Evolutionary conservation across 2,113 vertebrate genomes (phyloP), one percentile per base, ranked within the genome.

Genomic region (Cyphomyrus discorhynchus): DNA sequence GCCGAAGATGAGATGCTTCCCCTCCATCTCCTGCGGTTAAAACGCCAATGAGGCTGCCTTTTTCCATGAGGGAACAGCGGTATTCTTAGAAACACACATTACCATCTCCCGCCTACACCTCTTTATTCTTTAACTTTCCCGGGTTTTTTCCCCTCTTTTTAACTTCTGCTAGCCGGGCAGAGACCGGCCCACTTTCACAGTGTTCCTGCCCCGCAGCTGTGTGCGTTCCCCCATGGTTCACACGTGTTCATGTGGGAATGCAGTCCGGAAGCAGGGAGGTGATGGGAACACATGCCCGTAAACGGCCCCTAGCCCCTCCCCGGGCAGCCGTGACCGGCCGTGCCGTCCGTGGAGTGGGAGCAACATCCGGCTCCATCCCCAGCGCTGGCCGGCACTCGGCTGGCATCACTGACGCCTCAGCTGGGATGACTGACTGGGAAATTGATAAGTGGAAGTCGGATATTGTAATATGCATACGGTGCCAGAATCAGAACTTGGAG

Each of bases 31-130:
- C 9, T 11, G 9, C n/a, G 62, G n/a, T 70, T 70, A 31, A 70
- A 70, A 21, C 35, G 35, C 5, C 4, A 15, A 80, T 4, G 35
- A 15, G 35, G 35, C 74, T 17, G 74, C 74, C 74, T 15, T 42
- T 35, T 35, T 80, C 74, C 35, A 80, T 39, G 35, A 42, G 74
- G 74, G 74, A 39, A 42, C 15, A 2, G 74, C 2, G 74, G 74
- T 80, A 80, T 80, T 70, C n/a, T 70, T 80, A 80, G 74, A 39
- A 80, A 80, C 74, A 80, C 74, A 80, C 35, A 80, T 42, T 80
- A 35, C 35, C 74, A 80, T 80, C 13, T 42, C 74, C 35, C 35
- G 35, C 74, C 62, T 13, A 80, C 35, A 80, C 13, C 35, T 17
- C 11, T 80, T 80, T 80, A 80, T 80, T 80, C 74, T 80, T 80